These are phyloP conservation scores for Theristus sp. DNA, from an alignment of 2,888 invertebrate genomes.

Conservation along the genomic window DNA sequence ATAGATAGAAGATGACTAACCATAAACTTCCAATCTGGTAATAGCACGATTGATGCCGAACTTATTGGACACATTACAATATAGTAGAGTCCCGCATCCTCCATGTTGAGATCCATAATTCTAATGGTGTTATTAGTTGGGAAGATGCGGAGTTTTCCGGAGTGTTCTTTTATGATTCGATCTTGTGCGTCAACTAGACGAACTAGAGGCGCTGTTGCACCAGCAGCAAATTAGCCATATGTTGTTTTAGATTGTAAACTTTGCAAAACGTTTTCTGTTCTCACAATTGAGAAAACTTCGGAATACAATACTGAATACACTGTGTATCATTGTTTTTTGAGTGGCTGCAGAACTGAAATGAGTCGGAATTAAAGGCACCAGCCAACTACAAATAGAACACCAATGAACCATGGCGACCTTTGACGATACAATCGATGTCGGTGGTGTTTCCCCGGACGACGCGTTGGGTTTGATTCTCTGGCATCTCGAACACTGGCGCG, in stretches of 20 bases:
- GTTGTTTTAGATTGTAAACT: too few relatives aligned
- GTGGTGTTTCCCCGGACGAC: constrained; percentile 15
- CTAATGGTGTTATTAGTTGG: constrained; percentile 23
- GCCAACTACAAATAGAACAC: too few relatives aligned
- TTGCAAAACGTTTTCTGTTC: too few relatives aligned
- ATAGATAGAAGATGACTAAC: too few relatives aligned
- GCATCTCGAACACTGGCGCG: constrained; percentile 22
- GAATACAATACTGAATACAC: too few relatives aligned
- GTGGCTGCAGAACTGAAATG: too few relatives aligned
- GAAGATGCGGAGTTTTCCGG: constrained; percentile 4
- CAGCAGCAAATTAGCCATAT: too few relatives aligned
- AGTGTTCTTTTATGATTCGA: constrained; percentile 9
- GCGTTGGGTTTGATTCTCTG: constrained; percentile 19
- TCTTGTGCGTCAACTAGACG: constrained; percentile 25
- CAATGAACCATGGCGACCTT: too few relatives aligned
- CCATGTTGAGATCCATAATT: constrained; percentile 18
- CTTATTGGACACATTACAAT: constrained; percentile 27
- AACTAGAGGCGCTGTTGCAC: constrained; percentile 23
- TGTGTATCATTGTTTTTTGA: too few relatives aligned
- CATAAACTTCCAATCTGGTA: constrained; percentile 23
- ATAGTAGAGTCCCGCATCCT: constrained; percentile 26
- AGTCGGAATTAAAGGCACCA: too few relatives aligned
- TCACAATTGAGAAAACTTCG: too few relatives aligned
- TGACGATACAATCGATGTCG: constrained; percentile 22
- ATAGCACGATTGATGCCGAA: constrained; percentile 26